Evolutionary conservation across 2,888 invertebrate species (phyloP), one percentile per base, ranked within the genome.

Genomic region (Melinopterus prodromus): DNA sequence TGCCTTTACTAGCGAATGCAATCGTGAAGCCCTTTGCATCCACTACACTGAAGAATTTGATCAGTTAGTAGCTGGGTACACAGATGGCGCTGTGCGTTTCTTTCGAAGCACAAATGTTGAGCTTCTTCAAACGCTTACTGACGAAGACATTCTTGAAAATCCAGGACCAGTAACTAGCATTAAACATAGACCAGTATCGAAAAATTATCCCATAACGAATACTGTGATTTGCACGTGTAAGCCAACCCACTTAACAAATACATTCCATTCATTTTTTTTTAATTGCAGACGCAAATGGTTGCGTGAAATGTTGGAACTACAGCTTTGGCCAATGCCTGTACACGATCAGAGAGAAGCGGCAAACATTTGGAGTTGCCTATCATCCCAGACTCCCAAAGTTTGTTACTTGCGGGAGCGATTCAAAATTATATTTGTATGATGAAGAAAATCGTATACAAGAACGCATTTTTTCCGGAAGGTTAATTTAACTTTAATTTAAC

Each of bases 241-340:
- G 91, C 89, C 83, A 6, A 12, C 70, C 6, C 15, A 71, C 70
- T 35, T 15, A 7, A 78, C 69, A 71, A 38, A 16, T 14, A 53
- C 15, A 53, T 69, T 77, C 70, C 16, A 69, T 38, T 76, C 69
- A 78, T 72, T 70, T n/a, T 37, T 6, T 69, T 26, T 9, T 14
- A 14, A 70, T 82, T 88, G 76, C 85, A 94, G 94, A 94, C 90
- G 91, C 92, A 4, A 93, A 92, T 84, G 94, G 94, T 69, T 92
- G 91, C 84, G 91, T 94, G 6, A 94, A 94, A 88, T 92, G 92
- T 84, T 94, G 94, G 94, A 92, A 93, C 87, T 93, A 93, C 86
- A 91, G 92, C 85, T 92, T 91, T 83, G 90, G 91, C 37, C 91
- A 92, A 84, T 93, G 94, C 85, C 85, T 94, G 69, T 93, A 92